A percentile compares a stretch with the other conserved stretches of the same genome.
Conservation (phyloP, 2,113 vertebrate genomes). For the Macaca fascicularis region T2T-MFA8v1.1 NC_088391.1:101827001-101827500, state of each 20-base stretch:
- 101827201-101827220: neutral
- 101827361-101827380: neutral
- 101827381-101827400: neutral
- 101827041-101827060: neutral
- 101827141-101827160: neutral
- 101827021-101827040: neutral
- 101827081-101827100: neutral
- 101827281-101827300: accelerated
- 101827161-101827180: neutral
- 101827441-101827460: neutral
- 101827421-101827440: neutral
- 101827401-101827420: neutral
- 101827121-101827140: neutral
- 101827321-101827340: neutral
- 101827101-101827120: neutral
- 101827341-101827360: neutral
- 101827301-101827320: neutral
- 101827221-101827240: neutral
- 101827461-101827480: neutral
- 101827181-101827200: neutral
- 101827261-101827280: neutral
- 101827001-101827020: neutral
- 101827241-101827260: accelerated
- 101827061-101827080: neutral
- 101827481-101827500: neutral